These are phyloP conservation scores for Xestia sexstrigata DNA, from an alignment of 2,888 invertebrate genomes.

Conservation along the genomic window DNA sequence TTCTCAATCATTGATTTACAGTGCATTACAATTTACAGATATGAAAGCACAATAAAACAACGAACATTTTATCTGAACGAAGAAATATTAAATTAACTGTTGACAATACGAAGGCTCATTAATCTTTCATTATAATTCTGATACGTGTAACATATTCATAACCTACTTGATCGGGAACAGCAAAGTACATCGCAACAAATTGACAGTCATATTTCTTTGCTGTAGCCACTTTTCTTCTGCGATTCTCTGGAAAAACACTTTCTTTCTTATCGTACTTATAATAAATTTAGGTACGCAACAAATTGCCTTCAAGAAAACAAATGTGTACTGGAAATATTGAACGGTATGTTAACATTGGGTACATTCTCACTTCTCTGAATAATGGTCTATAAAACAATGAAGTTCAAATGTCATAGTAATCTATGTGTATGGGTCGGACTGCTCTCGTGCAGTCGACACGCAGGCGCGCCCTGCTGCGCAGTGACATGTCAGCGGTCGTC, in stretches of 20 bases:
- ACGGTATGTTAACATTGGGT: constrained; percentile 9
- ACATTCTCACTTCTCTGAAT: constrained; percentile 38
- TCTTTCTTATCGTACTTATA: background rate
- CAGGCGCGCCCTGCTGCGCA: constrained; percentile 83
- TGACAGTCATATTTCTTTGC: constrained; percentile 80
- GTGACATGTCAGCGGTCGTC: constrained; percentile 83
- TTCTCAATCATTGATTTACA: constrained; percentile 74
- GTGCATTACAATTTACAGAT: constrained; percentile 68
- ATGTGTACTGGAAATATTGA: background rate
- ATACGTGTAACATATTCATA: constrained; percentile 79
- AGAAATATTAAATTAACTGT: constrained; percentile 82
- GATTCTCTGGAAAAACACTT: constrained; percentile 55
- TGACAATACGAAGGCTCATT: constrained; percentile 79
- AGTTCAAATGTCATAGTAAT: constrained; percentile 61
- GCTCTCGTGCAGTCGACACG: constrained; percentile 48
- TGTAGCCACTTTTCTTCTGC: constrained; percentile 78
- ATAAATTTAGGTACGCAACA: background rate
- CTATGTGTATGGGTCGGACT: constrained; percentile 29
- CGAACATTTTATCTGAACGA: constrained; percentile 64
- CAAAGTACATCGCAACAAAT: constrained; percentile 76
- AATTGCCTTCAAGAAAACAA: background rate
- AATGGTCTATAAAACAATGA: constrained; percentile 55
- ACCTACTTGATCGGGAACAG: constrained; percentile 74
- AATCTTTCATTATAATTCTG: constrained; percentile 77
- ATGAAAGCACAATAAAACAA: constrained; percentile 68